Base-by-base conservation (phyloP, 2,113 vertebrate species). In the Dasyurus viverrinus region DNA sequence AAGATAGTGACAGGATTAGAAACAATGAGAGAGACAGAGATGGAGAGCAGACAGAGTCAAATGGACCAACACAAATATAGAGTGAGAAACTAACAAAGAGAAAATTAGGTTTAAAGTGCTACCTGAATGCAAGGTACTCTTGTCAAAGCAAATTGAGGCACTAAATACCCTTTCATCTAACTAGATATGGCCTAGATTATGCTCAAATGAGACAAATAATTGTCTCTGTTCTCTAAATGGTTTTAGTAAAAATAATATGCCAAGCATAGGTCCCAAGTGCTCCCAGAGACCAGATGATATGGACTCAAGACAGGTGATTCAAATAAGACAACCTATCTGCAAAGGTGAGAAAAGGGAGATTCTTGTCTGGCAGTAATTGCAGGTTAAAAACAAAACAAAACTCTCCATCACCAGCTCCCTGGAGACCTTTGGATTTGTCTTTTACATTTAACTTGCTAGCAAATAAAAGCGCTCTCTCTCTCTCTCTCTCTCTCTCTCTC, bases 101-200 rank as follows among this genome's bases (percentile, higher is more conserved):
- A 95, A 95, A 92, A n/a, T 25, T 47, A 90, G 50, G 92, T 96
- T 94, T 95, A 89, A 96, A 97, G 89, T 76, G n/a, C 47, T 24
- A 91, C 30, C 90, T 50, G 92, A 96, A 95, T 94, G 94, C 60
- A 68, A 68, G 60, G 36, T 68, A 93, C 25, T 93, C 53, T 96
- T 76, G 36, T n/a, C 0, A 5, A 90, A 46, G n/a, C 36, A 91
- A 96, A 95, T 53, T 53, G 26, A 91, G 95, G 48, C 60, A 93
- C 42, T 53, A 57, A 91, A 93, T 94, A 54, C 54, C 42, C 24
- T 53, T 89, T 94, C 89, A 11, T 93, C 23, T 94, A 92, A 92
- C 50, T 26, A 54, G 53, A 22, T 54, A 53, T 68, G 42, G 36
- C 46, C 92, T 12, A 93, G 54, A 92, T 91, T 95, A 91, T 90